phyloP scores from a whole-genome alignment of 2,888 invertebrate species.

The Lumbricus terrestris region DNA sequence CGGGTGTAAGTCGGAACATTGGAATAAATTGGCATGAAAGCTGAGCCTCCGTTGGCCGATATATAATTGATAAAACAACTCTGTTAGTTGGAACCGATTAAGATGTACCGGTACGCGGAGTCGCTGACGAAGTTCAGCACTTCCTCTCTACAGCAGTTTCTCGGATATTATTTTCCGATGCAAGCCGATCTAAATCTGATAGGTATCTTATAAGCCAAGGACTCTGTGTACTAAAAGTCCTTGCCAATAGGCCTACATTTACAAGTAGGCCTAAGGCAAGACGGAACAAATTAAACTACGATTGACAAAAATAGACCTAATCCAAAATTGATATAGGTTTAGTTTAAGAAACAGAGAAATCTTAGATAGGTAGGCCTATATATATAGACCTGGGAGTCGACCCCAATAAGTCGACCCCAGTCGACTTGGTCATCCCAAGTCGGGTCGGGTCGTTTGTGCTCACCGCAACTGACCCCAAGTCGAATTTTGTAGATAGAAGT shows the following conservation, averaged over 20 bases:
- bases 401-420: too few species aligned
- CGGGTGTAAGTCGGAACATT: not conserved
- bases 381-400: too few species aligned
- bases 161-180: not conserved
- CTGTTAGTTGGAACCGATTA: not conserved
- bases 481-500: too few species aligned
- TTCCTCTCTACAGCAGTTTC: not conserved
- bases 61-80: not conserved
- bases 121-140: not conserved
- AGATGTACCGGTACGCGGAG: not conserved
- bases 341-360: too few species aligned
- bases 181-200: not conserved
- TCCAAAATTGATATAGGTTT: not conserved
- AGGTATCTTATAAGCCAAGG: too few species aligned
- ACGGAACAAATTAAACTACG: not conserved
- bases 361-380: too few species aligned
- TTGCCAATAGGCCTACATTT: too few species aligned
- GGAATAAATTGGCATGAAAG: not conserved
- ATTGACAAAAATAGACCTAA: not conserved
- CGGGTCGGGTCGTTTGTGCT: too few species aligned
- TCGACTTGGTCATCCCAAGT: too few species aligned
- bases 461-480: too few species aligned
- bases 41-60: conserved; percentile 3
- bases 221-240: too few species aligned
- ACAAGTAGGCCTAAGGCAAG: too few species aligned